Evolutionary conservation across 1,140 invertebrate genomes (phyloP), one percentile per base, ranked within the genome.

Genomic region (Arctopsyche grandis): DNA sequence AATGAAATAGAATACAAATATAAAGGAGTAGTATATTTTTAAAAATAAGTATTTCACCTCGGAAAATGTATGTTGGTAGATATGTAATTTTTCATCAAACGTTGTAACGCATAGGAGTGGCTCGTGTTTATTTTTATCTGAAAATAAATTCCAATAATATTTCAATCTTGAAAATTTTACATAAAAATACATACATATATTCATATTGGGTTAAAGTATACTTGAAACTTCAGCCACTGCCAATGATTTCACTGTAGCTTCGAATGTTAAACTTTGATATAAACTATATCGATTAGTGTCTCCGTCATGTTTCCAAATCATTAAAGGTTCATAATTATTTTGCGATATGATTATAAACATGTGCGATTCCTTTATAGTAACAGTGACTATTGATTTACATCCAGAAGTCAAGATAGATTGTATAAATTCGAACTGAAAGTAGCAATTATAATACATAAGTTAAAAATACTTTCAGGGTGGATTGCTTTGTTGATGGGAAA

Each of bases 371-470:
- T 75, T 44, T 5, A 75, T 46, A 12, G 56, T 26, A n/a, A 56
- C 29, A 14, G 71, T 58, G 5, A 14, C 52, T 0, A 78, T 38
- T 9, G 44, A 58, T 29, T 66, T 77, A 38, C 77, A 78, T 14
- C 75, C 77, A 7, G 48, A 9, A 14, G 73, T 69, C 22, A 3
- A 7, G 7, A 81, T 19, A 5, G 60, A 63, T 76, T 81, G 80
- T 19, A 79, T 10, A 1, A 48, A 38, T 69, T 81, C 77, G 70
- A 81, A 81, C 80, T 81, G 77, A 70, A 81, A 81, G 10, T 46
- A 21, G 52, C 16, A 46, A 71, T 5, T 5, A 58, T 21, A 58
- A 58, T n/a, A n/a, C n/a, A n/a, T n/a, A n/a, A n/a, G n/a, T n/a
- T n/a, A n/a, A n/a, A n/a, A n/a, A n/a, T n/a, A n/a, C n/a, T n/a